Conservation (phyloP, 2,113 vertebrate species). For the Argyrosomus japonicus region DNA sequence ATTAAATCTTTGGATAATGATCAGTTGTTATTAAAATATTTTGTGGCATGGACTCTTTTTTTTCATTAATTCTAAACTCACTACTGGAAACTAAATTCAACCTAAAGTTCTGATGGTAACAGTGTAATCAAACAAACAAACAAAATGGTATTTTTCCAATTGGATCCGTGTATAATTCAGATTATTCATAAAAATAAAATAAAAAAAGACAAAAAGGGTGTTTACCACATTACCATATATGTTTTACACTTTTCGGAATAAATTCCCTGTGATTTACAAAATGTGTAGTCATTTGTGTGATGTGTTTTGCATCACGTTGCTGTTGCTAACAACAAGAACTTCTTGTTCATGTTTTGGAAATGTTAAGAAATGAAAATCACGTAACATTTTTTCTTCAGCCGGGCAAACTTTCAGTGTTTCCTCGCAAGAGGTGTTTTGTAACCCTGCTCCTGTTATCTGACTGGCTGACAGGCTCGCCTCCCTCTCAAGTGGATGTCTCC, state of each 20-base stretch:
- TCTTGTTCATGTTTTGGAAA: neutral
- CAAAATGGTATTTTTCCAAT: too few relatives aligned
- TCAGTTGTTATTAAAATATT: too few relatives aligned
- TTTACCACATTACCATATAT: too few relatives aligned
- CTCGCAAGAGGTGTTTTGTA: neutral
- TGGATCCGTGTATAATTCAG: neutral
- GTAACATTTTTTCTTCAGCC: neutral
- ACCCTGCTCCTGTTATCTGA: conserved; percentile 51
- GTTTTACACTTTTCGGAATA: neutral
- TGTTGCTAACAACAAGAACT: neutral
- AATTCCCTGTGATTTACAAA: neutral
- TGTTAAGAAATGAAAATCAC: neutral
- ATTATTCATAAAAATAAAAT: neutral
- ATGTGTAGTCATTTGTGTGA: neutral
- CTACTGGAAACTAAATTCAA: neutral
- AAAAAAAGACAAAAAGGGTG: neutral
- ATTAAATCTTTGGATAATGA: too few relatives aligned
- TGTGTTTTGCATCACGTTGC: too few relatives aligned
- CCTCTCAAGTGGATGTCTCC: conserved; percentile 99
- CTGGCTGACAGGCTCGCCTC: conserved; percentile 88
- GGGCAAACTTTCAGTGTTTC: neutral
- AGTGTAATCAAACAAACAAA: neutral
- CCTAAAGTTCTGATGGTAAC: neutral
- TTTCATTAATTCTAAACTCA: neutral
- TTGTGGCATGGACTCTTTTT: too few relatives aligned